Evolutionary conservation across 2,888 invertebrate species (phyloP), one percentile per base, ranked within the genome.

Genomic region (Carpatolechia fugitivella): DNA sequence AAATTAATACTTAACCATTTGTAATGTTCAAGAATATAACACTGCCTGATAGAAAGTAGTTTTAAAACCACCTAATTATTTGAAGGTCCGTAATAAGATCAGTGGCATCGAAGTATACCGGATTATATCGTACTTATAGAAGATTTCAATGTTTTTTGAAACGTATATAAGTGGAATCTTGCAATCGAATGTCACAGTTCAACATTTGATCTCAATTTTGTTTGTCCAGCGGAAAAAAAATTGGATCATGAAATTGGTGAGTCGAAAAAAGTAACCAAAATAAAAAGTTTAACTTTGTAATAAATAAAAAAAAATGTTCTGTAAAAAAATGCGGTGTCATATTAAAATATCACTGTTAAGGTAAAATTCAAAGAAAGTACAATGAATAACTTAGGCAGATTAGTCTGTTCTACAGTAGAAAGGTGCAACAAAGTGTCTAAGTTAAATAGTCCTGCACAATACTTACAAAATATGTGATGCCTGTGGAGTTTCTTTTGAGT

Each of bases 111-210:
- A 58, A 72, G 72, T 66, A 68, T 60, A 66, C 24, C 38, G 29
- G 35, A 11, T 50, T 29, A 66, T 59, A 65, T 64, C 70, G 67
- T 44, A 65, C 63, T 69, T 66, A 63, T 66, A 57, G 57, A 61
- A 58, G 59, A 61, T 67, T 65, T 59, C 61, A 70, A 68, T 72
- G 57, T 65, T 68, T 74, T 64, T 56, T 61, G 61, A 58, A 24
- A 49, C 57, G 70, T 85, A 85, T 85, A 85, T 74, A 85, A 81
- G 71, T 65, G 60, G 62, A 52, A 55, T 59, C 56, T 47, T 59
- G 60, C 52, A 52, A 55, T 55, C 57, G 59, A 60, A 59, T 52
- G 60, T 60, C 62, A 79, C 84, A 85, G 80, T 85, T 59, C 60
- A 56, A 57, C 56, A 68, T 59, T 54, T 38, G 38, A n/a, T 50